Evolutionary conservation across 2,113 vertebrate species (phyloP).

Genomic region (Pangasianodon gigas): DNA sequence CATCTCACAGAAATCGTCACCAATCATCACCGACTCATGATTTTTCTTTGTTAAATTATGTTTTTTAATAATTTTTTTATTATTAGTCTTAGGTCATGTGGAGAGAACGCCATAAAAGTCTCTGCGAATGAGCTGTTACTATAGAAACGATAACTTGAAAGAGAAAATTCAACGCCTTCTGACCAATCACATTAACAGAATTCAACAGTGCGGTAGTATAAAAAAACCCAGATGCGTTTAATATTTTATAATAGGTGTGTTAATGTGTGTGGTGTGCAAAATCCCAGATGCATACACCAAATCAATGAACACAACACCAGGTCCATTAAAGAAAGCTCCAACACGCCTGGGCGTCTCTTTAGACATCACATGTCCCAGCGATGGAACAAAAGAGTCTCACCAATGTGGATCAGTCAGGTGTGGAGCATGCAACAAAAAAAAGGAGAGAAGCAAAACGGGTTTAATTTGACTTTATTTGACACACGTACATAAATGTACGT

Average conservation of each 20-base stretch:
- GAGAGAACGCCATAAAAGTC: too few relatives aligned
- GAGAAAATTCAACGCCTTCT: background rate
- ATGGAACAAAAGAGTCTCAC: background rate
- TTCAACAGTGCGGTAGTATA: background rate
- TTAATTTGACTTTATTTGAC: background rate
- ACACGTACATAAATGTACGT: background rate
- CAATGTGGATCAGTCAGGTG: background rate
- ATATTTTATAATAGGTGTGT: too few relatives aligned
- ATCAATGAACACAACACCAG: background rate
- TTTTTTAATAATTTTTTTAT: too few relatives aligned
- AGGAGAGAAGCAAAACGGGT: background rate
- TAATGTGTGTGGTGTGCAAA: too few relatives aligned
- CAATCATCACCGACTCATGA: too few relatives aligned
- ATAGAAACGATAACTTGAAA: too few relatives aligned
- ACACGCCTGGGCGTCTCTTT: background rate
- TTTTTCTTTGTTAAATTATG: too few relatives aligned
- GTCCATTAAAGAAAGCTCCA: background rate
- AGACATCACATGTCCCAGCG: background rate
- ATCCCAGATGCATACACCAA: background rate
- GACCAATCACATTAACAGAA: background rate
- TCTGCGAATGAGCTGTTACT: too few relatives aligned
- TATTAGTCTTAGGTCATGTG: too few relatives aligned
- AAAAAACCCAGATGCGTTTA: too few relatives aligned
- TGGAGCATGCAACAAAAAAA: background rate
- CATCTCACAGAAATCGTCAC: too few relatives aligned